phyloP scores from a whole-genome alignment of 2,888 invertebrate genomes.

The Parascotia fuliginaria region DNA sequence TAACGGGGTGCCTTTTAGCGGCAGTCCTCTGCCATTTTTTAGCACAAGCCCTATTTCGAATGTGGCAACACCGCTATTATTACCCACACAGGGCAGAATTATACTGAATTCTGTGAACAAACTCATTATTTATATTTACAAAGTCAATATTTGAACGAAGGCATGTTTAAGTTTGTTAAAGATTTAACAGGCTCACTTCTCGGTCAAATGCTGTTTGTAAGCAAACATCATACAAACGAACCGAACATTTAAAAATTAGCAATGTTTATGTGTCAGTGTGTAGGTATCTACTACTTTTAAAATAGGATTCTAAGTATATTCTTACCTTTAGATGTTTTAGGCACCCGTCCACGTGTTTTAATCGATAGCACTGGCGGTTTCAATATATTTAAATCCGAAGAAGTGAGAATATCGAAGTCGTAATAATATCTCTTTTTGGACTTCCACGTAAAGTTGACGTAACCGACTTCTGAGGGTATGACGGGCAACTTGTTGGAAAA shows the following conservation, averaged over 20 bases:
- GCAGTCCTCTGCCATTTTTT: conserved; percentile 91
- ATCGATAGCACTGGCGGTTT: conserved; percentile 95
- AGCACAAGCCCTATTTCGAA: conserved; percentile 95
- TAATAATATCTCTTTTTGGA: conserved; percentile 94
- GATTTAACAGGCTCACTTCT: not conserved
- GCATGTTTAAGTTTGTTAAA: not conserved
- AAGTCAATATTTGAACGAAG: conserved; percentile 3
- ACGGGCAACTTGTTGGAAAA: conserved; percentile 95
- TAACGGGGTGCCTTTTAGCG: conserved; percentile 94
- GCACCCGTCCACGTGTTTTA: conserved; percentile 93
- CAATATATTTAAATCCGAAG: conserved; percentile 93
- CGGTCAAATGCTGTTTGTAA: not conserved
- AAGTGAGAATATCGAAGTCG: conserved; percentile 94
- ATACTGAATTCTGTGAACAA: conserved; percentile 92
- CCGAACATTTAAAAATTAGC: not conserved
- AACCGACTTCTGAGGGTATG: conserved; percentile 96
- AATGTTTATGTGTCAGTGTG: not conserved
- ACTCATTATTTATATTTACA: conserved; percentile 18
- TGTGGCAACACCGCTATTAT: conserved; percentile 94
- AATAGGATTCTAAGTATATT: not conserved
- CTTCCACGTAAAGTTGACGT: conserved; percentile 96
- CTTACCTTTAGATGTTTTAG: conserved; percentile 94
- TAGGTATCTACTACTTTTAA: no score
- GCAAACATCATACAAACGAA: not conserved
- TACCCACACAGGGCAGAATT: conserved; percentile 94